Percentiles rank a stretch among this genome's conserved stretches.
Conservation (phyloP, 2,797 vertebrate genomes). For the Enteromius treurensis region DNA sequence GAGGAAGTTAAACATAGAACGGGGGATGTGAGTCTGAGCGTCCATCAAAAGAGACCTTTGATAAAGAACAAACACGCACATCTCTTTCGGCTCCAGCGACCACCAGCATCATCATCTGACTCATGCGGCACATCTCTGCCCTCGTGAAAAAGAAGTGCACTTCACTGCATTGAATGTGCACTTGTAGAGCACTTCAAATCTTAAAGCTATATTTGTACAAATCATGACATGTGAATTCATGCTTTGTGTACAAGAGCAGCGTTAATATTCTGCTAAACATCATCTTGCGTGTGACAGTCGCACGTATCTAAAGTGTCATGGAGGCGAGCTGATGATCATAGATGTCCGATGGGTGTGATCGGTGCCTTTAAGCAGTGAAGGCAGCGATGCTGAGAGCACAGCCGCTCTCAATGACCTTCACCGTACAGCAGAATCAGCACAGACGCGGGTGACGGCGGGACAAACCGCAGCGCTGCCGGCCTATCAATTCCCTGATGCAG, state of each 20-base stretch:
- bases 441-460: constrained; percentile 49
- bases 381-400: not conserved
- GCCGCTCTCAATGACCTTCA: constrained; percentile 32
- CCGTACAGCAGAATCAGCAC: constrained; percentile 24
- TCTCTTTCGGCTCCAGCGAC: constrained; percentile 14
- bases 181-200: not conserved
- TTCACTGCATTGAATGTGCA: not conserved
- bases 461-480: constrained; percentile 45
- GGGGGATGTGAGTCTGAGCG: constrained; percentile 15
- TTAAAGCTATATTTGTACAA: not conserved
- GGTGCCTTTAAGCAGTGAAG: constrained; percentile 6
- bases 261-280: not conserved
- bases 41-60: constrained; percentile 12
- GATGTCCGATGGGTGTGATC: not conserved
- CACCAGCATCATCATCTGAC: not conserved
- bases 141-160: not conserved
- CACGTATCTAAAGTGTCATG: not conserved
- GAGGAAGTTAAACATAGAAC: constrained; percentile 51
- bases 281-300: not conserved
- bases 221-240: not conserved
- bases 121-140: not conserved
- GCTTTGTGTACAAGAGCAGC: not conserved
- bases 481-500: constrained; percentile 66
- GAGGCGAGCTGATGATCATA: not conserved
- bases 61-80: constrained; percentile 6